Evolutionary conservation across 2,113 vertebrate genomes (phyloP).

Genomic region (Nannospalax galili): DNA sequence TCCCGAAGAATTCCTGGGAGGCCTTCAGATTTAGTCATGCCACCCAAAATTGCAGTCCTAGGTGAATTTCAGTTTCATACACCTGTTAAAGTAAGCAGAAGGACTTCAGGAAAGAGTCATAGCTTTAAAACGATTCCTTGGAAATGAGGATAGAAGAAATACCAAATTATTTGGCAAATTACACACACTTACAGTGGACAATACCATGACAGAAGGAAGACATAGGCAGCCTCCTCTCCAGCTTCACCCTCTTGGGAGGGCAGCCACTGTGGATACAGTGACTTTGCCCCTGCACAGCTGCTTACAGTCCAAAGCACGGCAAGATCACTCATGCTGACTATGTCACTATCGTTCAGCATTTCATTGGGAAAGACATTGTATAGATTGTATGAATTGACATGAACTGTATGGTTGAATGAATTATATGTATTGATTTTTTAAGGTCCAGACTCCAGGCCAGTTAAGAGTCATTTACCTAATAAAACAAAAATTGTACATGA

Average conservation of each 20-base stretch:
- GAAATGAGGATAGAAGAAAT: neutral
- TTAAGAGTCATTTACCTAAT: neutral
- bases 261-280: rapidly evolving
- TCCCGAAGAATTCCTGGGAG: neutral
- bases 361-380: neutral
- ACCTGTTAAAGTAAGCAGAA: neutral
- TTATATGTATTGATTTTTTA: neutral
- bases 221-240: neutral
- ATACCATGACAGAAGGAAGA: neutral
- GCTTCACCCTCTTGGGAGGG: neutral
- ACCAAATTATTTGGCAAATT: neutral
- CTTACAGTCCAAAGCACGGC: rapidly evolving
- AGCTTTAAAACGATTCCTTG: neutral
- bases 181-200: neutral
- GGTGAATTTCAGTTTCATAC: neutral
- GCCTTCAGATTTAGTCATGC: neutral
- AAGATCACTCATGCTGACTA: rapidly evolving
- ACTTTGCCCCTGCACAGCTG: too few species aligned
- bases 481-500: neutral
- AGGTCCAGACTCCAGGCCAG: neutral
- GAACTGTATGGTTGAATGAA: neutral
- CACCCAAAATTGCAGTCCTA: neutral
- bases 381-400: neutral
- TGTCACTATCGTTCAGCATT: neutral
- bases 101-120: too few species aligned